Conservation (phyloP, 1,140 invertebrate species). For the Halesus radiatus region DNA sequence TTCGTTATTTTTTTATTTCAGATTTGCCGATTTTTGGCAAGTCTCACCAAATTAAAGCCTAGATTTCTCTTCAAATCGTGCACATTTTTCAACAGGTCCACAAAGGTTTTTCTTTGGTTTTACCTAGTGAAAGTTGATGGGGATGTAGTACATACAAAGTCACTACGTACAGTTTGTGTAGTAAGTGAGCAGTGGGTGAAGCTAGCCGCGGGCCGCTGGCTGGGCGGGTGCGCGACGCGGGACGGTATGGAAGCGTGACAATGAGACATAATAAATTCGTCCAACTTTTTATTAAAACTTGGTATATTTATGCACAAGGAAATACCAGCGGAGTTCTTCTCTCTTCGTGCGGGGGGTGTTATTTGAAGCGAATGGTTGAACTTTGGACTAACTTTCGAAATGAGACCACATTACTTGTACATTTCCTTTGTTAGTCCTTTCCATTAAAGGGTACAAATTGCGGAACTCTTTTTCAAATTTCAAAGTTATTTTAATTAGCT, state of each 20-base stretch:
- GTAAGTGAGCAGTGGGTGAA: background rate
- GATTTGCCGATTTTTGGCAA: too few species aligned
- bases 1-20: too few species aligned
- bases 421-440: slow-evolving; percentile 36
- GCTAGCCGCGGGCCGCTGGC: background rate
- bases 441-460: slow-evolving; percentile 19
- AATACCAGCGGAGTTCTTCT: slow-evolving; percentile 26
- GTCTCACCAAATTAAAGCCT: too few species aligned
- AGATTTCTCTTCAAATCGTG: too few species aligned
- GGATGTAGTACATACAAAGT: too few species aligned
- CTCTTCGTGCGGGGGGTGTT: slow-evolving; percentile 7
- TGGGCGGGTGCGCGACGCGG: background rate
- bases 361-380: slow-evolving; percentile 37
- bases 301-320: slow-evolving; percentile 41
- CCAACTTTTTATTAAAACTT: slow-evolving; percentile 42
- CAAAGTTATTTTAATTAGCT: slow-evolving; percentile 28
- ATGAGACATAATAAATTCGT: slow-evolving; percentile 40
- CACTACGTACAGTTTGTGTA: too few species aligned
- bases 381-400: slow-evolving; percentile 30
- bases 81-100: too few species aligned
- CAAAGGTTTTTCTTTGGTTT: too few species aligned
- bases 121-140: too few species aligned
- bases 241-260: slow-evolving; percentile 30
- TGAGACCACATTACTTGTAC: slow-evolving; percentile 40
- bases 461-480: slow-evolving; percentile 25